These are phyloP conservation scores for Formica aserva DNA, from an alignment of 2,888 invertebrate species.

Conservation along the genomic window DNA sequence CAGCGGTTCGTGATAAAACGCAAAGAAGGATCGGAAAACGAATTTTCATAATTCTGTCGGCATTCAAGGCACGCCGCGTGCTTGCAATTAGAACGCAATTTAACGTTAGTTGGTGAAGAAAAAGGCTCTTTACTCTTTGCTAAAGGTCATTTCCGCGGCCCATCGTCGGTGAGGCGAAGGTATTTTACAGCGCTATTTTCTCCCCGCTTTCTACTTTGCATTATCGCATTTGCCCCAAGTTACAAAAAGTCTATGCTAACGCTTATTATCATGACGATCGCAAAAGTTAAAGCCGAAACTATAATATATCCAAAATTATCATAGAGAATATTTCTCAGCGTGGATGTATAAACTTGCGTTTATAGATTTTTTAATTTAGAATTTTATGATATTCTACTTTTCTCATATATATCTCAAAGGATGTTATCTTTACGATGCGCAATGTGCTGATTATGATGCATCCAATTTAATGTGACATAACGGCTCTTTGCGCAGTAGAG, in stretches of 20 bases:
- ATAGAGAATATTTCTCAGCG: conserved; percentile 9
- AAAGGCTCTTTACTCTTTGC: conserved; percentile 53
- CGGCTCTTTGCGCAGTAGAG: background rate
- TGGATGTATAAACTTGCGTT: background rate
- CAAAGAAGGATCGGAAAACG: conserved; percentile 49
- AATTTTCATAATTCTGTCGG: conserved; percentile 50
- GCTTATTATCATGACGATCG: conserved; percentile 16
- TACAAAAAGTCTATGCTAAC: conserved; percentile 37
- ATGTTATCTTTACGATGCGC: background rate
- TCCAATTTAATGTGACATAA: conserved; percentile 34
- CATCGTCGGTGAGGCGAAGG: conserved; percentile 18
- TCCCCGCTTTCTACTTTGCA: conserved; percentile 43
- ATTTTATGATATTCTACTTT: background rate
- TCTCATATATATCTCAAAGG: background rate
- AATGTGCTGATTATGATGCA: conserved; percentile 13
- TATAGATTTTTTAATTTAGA: background rate
- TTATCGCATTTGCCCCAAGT: conserved; percentile 49
- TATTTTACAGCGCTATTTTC: conserved; percentile 44
- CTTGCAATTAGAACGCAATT: conserved; percentile 64
- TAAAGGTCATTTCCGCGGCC: conserved; percentile 50
- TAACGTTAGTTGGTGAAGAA: conserved; percentile 53
- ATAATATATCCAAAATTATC: conserved; percentile 26
- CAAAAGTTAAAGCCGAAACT: conserved; percentile 3
- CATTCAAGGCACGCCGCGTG: conserved; percentile 45
- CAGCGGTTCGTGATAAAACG: conserved; percentile 47